These are phyloP conservation scores for Anas bernieri DNA, from an alignment of 2,797 vertebrate genomes.

Conservation along the genomic window DNA sequence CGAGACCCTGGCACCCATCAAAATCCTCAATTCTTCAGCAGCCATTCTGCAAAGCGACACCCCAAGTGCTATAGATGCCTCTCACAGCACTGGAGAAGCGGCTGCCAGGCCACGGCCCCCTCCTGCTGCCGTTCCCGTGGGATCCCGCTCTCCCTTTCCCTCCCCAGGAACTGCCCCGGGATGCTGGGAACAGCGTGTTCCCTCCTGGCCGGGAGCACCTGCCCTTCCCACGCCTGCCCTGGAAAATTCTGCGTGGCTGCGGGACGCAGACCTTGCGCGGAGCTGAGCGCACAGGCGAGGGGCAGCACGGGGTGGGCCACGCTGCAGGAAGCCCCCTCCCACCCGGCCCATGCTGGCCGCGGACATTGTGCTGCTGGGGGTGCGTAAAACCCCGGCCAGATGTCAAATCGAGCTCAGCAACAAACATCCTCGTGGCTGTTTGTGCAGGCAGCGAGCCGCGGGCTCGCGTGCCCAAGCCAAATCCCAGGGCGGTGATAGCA, in stretches of 20 bases:
- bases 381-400: neutral
- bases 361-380: neutral
- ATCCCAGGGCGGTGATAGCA: neutral
- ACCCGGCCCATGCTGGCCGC: fast-evolving
- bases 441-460: neutral
- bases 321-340: neutral
- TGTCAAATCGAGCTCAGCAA: neutral
- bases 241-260: neutral
- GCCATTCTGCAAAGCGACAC: neutral
- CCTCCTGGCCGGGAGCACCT: slow-evolving; percentile 51
- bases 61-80: fast-evolving
- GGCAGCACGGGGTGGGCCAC: fast-evolving
- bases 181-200: slow-evolving; percentile 50
- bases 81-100: fast-evolving
- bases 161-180: slow-evolving; percentile 59
- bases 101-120: neutral
- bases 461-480: neutral
- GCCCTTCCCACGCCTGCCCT: slow-evolving; percentile 50
- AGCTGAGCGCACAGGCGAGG: fast-evolving
- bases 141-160: slow-evolving; percentile 42
- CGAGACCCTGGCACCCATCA: neutral
- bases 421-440: neutral
- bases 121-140: slow-evolving; percentile 35
- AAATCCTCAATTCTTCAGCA: neutral
- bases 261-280: neutral